phyloP scores from a whole-genome alignment of 2,888 invertebrate species.

The Noctua pronuba region DNA sequence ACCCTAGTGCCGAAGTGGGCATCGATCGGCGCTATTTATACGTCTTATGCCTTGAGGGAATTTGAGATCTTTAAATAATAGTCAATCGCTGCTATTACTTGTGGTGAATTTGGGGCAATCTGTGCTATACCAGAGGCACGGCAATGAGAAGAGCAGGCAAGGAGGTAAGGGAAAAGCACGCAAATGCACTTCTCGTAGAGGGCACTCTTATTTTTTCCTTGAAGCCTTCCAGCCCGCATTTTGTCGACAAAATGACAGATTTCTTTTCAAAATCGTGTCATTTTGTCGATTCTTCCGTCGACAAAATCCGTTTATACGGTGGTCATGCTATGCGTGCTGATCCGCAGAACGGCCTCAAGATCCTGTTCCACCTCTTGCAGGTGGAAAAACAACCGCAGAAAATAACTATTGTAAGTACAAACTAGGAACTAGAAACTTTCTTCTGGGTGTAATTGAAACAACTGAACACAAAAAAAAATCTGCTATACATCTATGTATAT shows the following conservation, averaged over 20 bases:
- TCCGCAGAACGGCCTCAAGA: background rate
- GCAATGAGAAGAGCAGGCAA: background rate
- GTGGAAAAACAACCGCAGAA: background rate
- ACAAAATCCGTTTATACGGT: too few species aligned
- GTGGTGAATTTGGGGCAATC: background rate
- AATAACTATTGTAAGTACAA: background rate
- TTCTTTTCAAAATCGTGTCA: too few species aligned
- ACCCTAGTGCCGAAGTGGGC: background rate
- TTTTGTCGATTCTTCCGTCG: too few species aligned
- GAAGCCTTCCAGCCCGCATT: too few species aligned
- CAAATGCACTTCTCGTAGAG: background rate
- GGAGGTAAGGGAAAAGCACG: too few species aligned
- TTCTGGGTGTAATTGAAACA: background rate
- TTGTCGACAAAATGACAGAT: too few species aligned
- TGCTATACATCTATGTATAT: background rate
- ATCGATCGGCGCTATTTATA: constrained; percentile 32
- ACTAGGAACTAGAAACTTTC: background rate
- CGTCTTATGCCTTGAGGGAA: background rate
- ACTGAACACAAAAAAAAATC: background rate
- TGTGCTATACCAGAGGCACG: background rate
- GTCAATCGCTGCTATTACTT: background rate
- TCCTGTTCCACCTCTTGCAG: background rate
- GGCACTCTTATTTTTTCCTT: background rate
- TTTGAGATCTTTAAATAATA: background rate
- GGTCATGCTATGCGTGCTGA: too few species aligned